phyloP scores from a whole-genome alignment of 2,113 vertebrate species.

The Gadus macrocephalus region DNA sequence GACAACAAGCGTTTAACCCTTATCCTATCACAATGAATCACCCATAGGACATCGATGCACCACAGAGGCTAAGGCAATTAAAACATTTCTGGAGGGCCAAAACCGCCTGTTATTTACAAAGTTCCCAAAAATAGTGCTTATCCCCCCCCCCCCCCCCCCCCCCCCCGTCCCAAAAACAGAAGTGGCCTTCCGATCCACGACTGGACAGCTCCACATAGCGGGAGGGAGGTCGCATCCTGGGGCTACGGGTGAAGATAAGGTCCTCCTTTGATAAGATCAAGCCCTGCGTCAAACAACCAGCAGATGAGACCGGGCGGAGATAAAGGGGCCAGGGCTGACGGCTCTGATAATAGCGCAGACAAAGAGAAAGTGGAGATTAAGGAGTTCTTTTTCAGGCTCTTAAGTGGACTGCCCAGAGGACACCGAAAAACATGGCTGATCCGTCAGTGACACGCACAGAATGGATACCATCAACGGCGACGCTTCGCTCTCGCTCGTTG shows the following conservation, averaged over 20 bases:
- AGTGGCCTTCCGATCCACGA: slow-evolving; percentile 28
- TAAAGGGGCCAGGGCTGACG: slow-evolving; percentile 61
- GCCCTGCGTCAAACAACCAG: slow-evolving; percentile 54
- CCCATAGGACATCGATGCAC: too few relatives aligned
- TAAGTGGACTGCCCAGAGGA: slow-evolving; percentile 66
- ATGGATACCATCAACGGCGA: slow-evolving; percentile 54
- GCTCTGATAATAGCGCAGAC: slow-evolving; percentile 63
- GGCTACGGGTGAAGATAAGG: slow-evolving; percentile 58
- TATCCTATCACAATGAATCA: too few relatives aligned
- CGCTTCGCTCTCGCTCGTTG: slow-evolving; percentile 24
- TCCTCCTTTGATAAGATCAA: slow-evolving; percentile 63
- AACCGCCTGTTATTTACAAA: slow-evolving; percentile 5
- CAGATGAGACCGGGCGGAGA: slow-evolving; percentile 65
- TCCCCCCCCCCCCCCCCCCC: neutral
- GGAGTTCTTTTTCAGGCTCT: slow-evolving; percentile 62
- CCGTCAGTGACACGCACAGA: slow-evolving; percentile 54
- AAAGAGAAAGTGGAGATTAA: slow-evolving; percentile 74
- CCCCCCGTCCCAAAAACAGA: slow-evolving; percentile 6
- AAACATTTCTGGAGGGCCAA: too few relatives aligned
- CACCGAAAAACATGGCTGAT: slow-evolving; percentile 60
- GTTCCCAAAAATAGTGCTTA: slow-evolving; percentile 16
- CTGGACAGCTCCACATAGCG: slow-evolving; percentile 22
- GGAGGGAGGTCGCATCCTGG: slow-evolving; percentile 51
- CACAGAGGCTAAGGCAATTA: too few relatives aligned
- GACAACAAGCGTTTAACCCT: too few relatives aligned